phyloP scores from a whole-genome alignment of 2,113 vertebrate species.

The Phyllostomus hastatus region DNA sequence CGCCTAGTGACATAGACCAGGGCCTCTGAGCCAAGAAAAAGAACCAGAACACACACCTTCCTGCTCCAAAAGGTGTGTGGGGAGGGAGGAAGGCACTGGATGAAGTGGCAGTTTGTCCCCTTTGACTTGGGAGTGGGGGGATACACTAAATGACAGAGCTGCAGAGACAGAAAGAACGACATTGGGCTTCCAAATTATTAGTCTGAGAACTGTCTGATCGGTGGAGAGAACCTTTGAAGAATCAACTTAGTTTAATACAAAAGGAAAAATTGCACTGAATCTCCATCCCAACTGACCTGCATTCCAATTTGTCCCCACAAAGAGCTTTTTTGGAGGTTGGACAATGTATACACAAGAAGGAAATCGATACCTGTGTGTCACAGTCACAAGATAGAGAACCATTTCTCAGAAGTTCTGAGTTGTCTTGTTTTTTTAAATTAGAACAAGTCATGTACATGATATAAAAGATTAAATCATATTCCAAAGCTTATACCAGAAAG shows the following conservation, averaged over 20 bases:
- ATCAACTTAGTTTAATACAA: background rate
- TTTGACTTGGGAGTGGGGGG: background rate
- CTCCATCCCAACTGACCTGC: background rate
- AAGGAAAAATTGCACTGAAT: background rate
- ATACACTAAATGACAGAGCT: background rate
- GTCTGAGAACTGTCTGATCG: background rate
- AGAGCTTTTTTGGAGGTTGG: background rate
- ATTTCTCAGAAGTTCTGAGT: background rate
- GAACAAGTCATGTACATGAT: background rate
- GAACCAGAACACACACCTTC: background rate
- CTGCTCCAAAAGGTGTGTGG: background rate
- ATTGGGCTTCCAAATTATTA: background rate
- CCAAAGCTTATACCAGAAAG: background rate
- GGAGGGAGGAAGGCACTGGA: fast-evolving
- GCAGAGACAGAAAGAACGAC: background rate
- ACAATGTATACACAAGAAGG: background rate
- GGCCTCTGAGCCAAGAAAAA: background rate
- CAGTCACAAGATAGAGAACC: background rate
- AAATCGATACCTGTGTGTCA: background rate
- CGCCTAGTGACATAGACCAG: background rate
- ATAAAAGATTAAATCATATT: background rate
- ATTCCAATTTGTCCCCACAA: background rate
- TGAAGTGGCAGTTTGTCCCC: background rate
- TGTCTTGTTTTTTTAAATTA: background rate
- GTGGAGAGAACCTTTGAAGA: background rate